These are phyloP conservation scores for Xyrichtys novacula DNA, from an alignment of 2,797 vertebrate species.

Conservation along the genomic window DNA sequence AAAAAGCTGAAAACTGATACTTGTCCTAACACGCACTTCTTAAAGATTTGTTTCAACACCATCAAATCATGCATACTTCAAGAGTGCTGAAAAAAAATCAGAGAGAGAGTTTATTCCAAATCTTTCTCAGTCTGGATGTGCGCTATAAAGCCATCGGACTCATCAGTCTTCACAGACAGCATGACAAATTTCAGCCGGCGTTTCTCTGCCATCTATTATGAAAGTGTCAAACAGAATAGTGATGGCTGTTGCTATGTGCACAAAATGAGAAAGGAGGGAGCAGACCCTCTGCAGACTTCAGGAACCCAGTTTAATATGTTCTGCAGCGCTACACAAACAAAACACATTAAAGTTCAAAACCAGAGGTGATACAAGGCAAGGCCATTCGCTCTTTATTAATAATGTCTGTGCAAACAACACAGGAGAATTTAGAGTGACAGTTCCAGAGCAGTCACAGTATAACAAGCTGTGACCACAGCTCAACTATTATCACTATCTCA, in stretches of 20 bases:
- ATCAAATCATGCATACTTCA: background rate
- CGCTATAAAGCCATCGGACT: slow-evolving; percentile 38
- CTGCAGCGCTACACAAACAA: slow-evolving; percentile 11
- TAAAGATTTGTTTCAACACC: slow-evolving; percentile 30
- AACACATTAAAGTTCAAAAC: slow-evolving; percentile 15
- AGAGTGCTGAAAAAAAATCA: background rate
- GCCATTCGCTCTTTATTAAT: slow-evolving; percentile 33
- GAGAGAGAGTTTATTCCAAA: slow-evolving; percentile 32
- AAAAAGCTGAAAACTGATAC: slow-evolving; percentile 28
- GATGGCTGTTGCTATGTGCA: slow-evolving; percentile 44
- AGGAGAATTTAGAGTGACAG: slow-evolving; percentile 19
- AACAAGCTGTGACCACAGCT: slow-evolving; percentile 2
- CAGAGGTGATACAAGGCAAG: slow-evolving; percentile 3
- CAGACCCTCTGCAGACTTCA: slow-evolving; percentile 6
- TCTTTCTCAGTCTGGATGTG: slow-evolving; percentile 32
- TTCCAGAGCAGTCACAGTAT: slow-evolving; percentile 27
- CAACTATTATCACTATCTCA: slow-evolving; percentile 17
- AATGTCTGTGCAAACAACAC: slow-evolving; percentile 20
- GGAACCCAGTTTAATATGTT: slow-evolving; percentile 11
- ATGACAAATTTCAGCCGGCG: slow-evolving; percentile 51
- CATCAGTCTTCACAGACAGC: slow-evolving; percentile 68
- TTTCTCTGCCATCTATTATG: slow-evolving; percentile 51
- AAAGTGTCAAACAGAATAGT: slow-evolving; percentile 49
- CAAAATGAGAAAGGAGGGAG: slow-evolving; percentile 26
- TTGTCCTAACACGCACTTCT: slow-evolving; percentile 7